Base-by-base conservation (phyloP, 2,797 vertebrate genomes). In the Naso thynnoides region DNA sequence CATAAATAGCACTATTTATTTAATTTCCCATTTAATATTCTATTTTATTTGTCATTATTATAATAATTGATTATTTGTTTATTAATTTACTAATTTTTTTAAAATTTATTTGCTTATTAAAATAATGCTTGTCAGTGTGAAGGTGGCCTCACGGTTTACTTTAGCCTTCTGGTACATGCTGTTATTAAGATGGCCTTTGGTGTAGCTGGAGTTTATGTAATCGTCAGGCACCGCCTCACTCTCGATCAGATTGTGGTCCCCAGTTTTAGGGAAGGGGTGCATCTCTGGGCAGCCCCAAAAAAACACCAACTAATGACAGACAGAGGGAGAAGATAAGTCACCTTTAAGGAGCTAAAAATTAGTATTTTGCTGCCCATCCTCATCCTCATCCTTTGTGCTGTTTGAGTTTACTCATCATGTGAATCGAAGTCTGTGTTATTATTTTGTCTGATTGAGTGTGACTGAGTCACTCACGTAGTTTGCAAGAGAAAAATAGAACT, bases 61-160 rank as follows among this genome's bases (percentile, higher is more conserved):
- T n/a, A n/a, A n/a, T n/a, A n/a, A n/a, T n/a, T n/a, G n/a, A n/a
- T n/a, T n/a, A n/a, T n/a, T n/a, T n/a, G n/a, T n/a, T n/a, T n/a
- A n/a, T n/a, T n/a, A n/a, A n/a, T n/a, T n/a, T n/a, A n/a, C n/a
- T n/a, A n/a, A n/a, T n/a, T n/a, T n/a, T n/a, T n/a, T n/a, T n/a
- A n/a, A n/a, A n/a, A n/a, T n/a, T n/a, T n/a, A n/a, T n/a, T n/a
- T n/a, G n/a, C n/a, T n/a, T n/a, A n/a, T n/a, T n/a, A 92, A 92
- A 1, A 93, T 89, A 0, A 91, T 59, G 45, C 93, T 94, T 36
- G 92, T 93, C 47, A 94, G 86, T 41, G 91, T 94, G 78, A 93
- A 93, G 15, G 92, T 93, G 64, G 92, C 86, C 45, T 65, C 4
- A 6, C 86, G 80, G 71, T 86, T 61, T 3, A 53, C 26, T 21